Conservation (phyloP, 92 coral and sea anemone genomes). For the Heliopora coerulea region DNA sequence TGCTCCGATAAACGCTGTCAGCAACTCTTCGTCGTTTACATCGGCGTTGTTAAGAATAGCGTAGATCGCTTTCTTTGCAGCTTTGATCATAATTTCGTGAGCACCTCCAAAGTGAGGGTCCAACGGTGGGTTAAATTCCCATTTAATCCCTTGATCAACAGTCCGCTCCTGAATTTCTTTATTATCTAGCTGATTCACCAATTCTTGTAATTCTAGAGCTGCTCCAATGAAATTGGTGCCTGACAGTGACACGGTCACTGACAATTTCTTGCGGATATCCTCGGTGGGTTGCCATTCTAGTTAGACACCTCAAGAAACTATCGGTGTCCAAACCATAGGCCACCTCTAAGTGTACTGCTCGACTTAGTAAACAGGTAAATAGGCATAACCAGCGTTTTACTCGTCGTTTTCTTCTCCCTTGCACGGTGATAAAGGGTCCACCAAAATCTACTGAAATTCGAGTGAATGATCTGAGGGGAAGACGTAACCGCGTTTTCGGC, state of each 20-base stretch:
- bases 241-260: slow-evolving; percentile 6
- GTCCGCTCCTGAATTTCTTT: too few relatives aligned
- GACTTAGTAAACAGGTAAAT: slow-evolving; percentile 17
- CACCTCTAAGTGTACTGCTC: slow-evolving; percentile 26
- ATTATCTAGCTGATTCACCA: neutral
- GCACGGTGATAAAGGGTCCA: slow-evolving; percentile 59
- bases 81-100: slow-evolving; percentile 55
- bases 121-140: neutral
- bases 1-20: too few relatives aligned
- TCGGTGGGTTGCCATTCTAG: slow-evolving; percentile 5
- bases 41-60: slow-evolving; percentile 32
- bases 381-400: slow-evolving; percentile 23
- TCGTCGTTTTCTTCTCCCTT: slow-evolving; percentile 42
- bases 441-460: slow-evolving; percentile 58
- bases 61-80: slow-evolving; percentile 53
- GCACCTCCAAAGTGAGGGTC: slow-evolving; percentile 46
- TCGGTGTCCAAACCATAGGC: slow-evolving; percentile 30
- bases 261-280: neutral
- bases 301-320: slow-evolving; percentile 10
- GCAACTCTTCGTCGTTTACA: slow-evolving; percentile 46
- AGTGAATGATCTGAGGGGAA: slow-evolving; percentile 52
- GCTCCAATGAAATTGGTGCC: slow-evolving; percentile 1
- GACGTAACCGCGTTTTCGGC: slow-evolving; percentile 44
- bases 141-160: too few relatives aligned
- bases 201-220: neutral